Percentiles rank a stretch among this genome's conserved stretches.
phyloP scores from a whole-genome alignment of 2,797 vertebrate genomes.

The Lutjanus campechanus region DNA sequence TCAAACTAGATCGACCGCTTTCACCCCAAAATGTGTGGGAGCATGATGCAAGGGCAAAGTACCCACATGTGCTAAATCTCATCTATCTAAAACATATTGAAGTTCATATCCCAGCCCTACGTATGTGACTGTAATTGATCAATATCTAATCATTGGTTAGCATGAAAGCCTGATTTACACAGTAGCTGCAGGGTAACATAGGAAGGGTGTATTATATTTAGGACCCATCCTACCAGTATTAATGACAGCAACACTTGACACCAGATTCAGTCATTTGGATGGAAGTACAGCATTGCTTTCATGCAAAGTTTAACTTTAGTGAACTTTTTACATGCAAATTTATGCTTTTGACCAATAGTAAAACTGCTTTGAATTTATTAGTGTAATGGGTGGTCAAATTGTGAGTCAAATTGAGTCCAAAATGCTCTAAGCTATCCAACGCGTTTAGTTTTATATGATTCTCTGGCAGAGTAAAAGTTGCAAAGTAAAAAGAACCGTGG shows the following conservation, averaged over 20 bases:
- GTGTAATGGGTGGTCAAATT: conserved; percentile 34
- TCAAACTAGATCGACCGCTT: no score
- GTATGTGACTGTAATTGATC: not conserved
- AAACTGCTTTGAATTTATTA: conserved; percentile 24
- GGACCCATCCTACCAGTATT: not conserved
- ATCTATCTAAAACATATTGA: not conserved
- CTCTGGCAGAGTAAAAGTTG: conserved; percentile 31
- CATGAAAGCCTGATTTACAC: not conserved
- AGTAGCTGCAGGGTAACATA: conserved; percentile 17
- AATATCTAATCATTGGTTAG: not conserved
- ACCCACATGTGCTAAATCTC: no score
- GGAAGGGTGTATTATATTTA: conserved; percentile 11
- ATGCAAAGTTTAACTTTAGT: conserved; percentile 10
- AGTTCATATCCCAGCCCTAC: not conserved
- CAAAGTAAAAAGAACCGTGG: conserved; percentile 8
- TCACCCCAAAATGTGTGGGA: no score
- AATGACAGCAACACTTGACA: conserved; percentile 5
- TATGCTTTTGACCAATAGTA: conserved; percentile 4
- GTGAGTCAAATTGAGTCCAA: conserved; percentile 19
- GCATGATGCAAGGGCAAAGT: no score
- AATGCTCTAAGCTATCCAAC: conserved; percentile 30
- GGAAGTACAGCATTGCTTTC: conserved; percentile 4
- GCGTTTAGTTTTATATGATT: conserved; percentile 46
- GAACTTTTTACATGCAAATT: conserved; percentile 2
- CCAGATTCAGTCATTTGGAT: not conserved